Evolutionary conservation across 2,797 vertebrate genomes (phyloP).

Genomic region (Artibeus lituratus): DNA sequence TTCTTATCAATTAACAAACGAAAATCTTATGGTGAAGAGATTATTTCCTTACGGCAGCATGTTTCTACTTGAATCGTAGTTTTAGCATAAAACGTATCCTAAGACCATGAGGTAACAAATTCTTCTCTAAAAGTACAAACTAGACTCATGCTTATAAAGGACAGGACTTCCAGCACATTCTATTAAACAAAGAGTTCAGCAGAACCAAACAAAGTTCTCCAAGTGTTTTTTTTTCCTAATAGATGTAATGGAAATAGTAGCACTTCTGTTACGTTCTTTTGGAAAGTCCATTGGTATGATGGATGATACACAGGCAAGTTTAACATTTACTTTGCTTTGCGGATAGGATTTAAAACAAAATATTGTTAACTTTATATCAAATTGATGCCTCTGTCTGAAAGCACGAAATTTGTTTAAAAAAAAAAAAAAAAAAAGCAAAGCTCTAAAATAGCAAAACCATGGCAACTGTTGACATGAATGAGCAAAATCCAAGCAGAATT

Average conservation of each 20-base stretch:
- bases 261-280: constrained; percentile 43
- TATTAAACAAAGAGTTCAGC: not conserved
- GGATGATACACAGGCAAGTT: constrained; percentile 23
- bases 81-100: not conserved
- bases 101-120: not conserved
- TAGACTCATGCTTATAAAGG: not conserved
- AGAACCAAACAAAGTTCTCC: not conserved
- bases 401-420: constrained; percentile 25
- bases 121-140: not conserved
- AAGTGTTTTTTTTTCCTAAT: constrained; percentile 59
- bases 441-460: constrained; percentile 16
- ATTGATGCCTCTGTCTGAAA: constrained; percentile 57
- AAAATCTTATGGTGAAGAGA: not conserved
- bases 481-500: constrained; percentile 30
- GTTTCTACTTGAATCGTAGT: not conserved
- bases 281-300: constrained; percentile 23
- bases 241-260: constrained; percentile 65
- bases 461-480: constrained; percentile 35
- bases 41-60: not conserved
- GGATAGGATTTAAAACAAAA: constrained; percentile 19
- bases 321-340: constrained; percentile 51
- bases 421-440: not conserved
- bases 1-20: not conserved
- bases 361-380: constrained; percentile 37
- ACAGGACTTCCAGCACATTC: not conserved